A percentile compares a stretch with the other conserved stretches of the same genome.
These are phyloP conservation scores for Sebastiscus tertius DNA, from an alignment of 2,797 vertebrate genomes.

Conservation along the genomic window DNA sequence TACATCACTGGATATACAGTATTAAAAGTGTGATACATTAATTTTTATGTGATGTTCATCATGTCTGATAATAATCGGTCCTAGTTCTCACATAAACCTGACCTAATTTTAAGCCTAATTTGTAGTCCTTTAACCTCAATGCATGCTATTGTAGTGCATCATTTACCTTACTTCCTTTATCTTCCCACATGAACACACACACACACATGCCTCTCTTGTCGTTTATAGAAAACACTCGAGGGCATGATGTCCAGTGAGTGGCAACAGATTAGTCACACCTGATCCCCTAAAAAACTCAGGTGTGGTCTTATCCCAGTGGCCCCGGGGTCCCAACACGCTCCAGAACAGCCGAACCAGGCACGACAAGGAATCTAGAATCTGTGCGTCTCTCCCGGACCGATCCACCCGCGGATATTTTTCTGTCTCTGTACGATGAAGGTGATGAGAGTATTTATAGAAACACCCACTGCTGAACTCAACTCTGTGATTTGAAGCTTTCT, in stretches of 20 bases:
- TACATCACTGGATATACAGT: no score
- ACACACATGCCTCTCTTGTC: not conserved
- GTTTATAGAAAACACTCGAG: conserved; percentile 27
- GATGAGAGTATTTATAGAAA: conserved; percentile 53
- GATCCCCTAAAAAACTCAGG: conserved; percentile 61
- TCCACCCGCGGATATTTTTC: conserved; percentile 30
- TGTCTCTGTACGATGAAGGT: not conserved
- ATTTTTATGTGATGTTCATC: not conserved
- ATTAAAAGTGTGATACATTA: not conserved
- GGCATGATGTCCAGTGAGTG: conserved; percentile 45
- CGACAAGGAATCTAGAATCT: conserved; percentile 3
- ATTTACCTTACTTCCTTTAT: not conserved
- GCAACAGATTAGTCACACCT: conserved; percentile 59
- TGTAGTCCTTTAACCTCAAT: not conserved
- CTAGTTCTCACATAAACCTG: not conserved
- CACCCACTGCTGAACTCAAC: conserved; percentile 24
- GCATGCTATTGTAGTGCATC: not conserved
- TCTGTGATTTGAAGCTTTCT: conserved; percentile 46
- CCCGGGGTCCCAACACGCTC: conserved; percentile 38
- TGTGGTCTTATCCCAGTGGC: conserved; percentile 45
- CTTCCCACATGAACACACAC: not conserved
- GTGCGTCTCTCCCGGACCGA: not conserved
- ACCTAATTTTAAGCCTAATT: not conserved
- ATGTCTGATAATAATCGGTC: not conserved
- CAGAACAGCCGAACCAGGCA: conserved; percentile 27